Evolutionary conservation across 2,888 invertebrate species (phyloP).

Genomic region (Epicampocera succincta): DNA sequence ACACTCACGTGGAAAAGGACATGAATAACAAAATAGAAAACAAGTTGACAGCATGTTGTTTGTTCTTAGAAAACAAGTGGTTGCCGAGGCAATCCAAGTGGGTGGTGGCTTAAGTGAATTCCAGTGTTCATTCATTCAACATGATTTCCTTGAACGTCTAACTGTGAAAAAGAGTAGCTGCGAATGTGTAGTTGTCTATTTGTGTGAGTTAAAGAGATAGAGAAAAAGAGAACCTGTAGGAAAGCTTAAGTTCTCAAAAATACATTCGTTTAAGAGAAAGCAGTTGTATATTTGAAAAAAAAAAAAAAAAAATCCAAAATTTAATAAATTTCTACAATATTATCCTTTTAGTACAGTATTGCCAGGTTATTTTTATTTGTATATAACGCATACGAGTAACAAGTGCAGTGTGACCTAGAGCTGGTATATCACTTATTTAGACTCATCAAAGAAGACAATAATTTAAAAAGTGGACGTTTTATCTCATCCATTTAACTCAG

Average conservation of each 20-base stretch:
- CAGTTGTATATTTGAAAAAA: background rate
- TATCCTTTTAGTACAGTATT: too few species aligned
- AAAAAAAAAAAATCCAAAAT: too few species aligned
- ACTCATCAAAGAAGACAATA: too few species aligned
- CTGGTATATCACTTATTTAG: too few species aligned
- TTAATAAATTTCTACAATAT: too few species aligned
- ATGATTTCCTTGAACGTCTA: conserved; percentile 41
- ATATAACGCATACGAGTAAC: too few species aligned
- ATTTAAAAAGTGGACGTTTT: too few species aligned
- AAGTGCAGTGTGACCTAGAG: too few species aligned
- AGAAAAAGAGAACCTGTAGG: background rate
- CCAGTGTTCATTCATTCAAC: conserved; percentile 53
- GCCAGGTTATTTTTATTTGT: too few species aligned
- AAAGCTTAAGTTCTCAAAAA: conserved; percentile 1
- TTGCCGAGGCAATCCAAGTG: conserved; percentile 76
- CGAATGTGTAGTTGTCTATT: background rate
- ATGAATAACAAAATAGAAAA: conserved; percentile 48
- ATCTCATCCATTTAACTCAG: too few species aligned
- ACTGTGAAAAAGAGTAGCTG: conserved; percentile 46
- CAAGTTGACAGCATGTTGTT: conserved; percentile 73
- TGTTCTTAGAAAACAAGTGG: conserved; percentile 80
- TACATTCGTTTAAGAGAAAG: background rate
- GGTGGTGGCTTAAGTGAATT: conserved; percentile 61
- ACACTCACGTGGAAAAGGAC: conserved; percentile 29
- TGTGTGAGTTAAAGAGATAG: background rate